Base-by-base conservation (phyloP, 2,113 vertebrate species). In the Thunnus maccoyii region DNA sequence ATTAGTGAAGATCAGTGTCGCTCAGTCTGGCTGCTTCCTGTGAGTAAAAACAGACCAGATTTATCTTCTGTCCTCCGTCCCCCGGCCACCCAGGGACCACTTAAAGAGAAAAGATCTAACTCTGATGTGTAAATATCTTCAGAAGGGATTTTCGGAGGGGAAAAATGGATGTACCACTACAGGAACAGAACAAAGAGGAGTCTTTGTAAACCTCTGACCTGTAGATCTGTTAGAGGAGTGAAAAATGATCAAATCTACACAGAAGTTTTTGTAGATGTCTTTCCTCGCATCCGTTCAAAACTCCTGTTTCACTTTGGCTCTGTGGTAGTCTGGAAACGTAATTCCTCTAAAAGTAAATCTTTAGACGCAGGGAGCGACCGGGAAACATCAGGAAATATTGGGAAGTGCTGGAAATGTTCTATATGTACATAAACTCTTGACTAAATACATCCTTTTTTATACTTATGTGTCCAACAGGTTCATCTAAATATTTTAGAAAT, bases 21-120 rank as follows among this genome's bases (percentile, higher is more conserved):
- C 77, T 76, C 77, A 63, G 56, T 0, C 56, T 2, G 62, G 30
- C 77, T 78, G 64, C 41, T 86, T 89, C 78, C 86, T 85, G 81
- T 83, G 80, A 91, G 80, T 48, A 80, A 75, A 88, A 87, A 52
- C 82, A 87, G 84, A 87, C 4, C 66, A 52, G 50, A 84, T 87
- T 82, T 72, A 87, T 89, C 83, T 69, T n/a, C 14, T 0, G 52
- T 55, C 60, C 68, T 78, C 67, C 22, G 13, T 62, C 48, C 78
- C 54, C 1, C 0, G 73, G 70, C 88, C 88, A 82, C 84, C 84
- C 88, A 87, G 80, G 44, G 83, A 87, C 75, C 77, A 71, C 73
- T 83, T 68, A 81, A 13, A 68, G 67, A 36, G 32, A 50, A 60
- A 67, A 78, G 71, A 83, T 70, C 67, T 30, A 15, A 55, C 68